Evolutionary conservation across 2,888 invertebrate genomes (phyloP), one percentile per base, ranked within the genome.

Genomic region (Iphiclides podalirius): DNA sequence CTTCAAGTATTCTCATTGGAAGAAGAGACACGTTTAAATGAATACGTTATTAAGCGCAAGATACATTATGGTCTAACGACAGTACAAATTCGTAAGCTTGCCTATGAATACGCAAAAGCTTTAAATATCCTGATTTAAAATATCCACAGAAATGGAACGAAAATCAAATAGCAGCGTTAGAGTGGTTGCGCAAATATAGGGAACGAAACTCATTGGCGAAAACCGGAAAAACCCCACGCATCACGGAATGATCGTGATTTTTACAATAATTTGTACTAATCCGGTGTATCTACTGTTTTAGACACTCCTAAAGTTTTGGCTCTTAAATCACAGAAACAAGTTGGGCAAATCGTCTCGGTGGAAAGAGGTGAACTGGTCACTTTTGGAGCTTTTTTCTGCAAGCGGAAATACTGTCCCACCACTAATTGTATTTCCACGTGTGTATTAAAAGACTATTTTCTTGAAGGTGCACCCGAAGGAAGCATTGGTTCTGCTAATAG

Each of bases 61-160:
- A 57, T 58, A 55, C 55, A 55, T 52, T 55, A 57, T 55, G 57
- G 57, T 35, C 55, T 57, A 13, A 54, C 52, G 26, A n/a, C n/a
- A n/a, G n/a, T n/a, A 55, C 36, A 54, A 53, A 43, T 52, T 31
- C 31, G 57, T 1, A 54, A 58, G 41, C 55, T 60, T 14, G 58
- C 58, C 23, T 58, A 58, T 40, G 57, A 60, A 44, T 57, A 57
- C 35, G 58, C n/a, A n/a, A n/a, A n/a, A n/a, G n/a, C n/a, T n/a
- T n/a, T n/a, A n/a, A n/a, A 20, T 6, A 20, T 20, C 6, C 3
- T 4, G 20, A 4, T 4, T 20, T 43, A 7, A 47, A 52, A 42
- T 51, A 51, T 45, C 52, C 55, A 12, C n/a, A 17, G 28, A 52
- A 39, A 13, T 55, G 52, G 52, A 33, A 52, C 12, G 33, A 49